phyloP scores from a whole-genome alignment of 2,797 vertebrate genomes.

The Myotis planiceps region DNA sequence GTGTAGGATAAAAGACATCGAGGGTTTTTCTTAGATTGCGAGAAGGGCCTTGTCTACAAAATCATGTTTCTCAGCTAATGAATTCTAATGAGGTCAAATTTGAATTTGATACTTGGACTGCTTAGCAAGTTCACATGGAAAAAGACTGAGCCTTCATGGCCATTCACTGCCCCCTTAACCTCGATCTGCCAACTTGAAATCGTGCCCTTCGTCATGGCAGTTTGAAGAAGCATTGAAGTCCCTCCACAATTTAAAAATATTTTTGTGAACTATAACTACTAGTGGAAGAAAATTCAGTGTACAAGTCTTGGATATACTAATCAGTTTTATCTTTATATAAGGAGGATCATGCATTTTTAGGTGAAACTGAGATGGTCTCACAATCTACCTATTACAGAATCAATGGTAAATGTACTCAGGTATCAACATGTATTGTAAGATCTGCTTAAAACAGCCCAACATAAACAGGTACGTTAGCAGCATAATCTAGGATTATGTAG shows the following conservation, averaged over 20 bases:
- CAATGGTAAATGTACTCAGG: neutral
- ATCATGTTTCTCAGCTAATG: constrained; percentile 14
- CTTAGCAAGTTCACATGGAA: neutral
- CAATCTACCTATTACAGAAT: neutral
- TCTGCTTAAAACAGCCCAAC: neutral
- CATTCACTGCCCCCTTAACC: neutral
- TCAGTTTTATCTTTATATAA: neutral
- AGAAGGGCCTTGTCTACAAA: constrained; percentile 23
- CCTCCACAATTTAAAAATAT: neutral
- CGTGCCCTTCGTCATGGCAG: neutral
- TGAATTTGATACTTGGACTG: constrained; percentile 9
- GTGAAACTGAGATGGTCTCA: neutral
- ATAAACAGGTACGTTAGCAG: neutral
- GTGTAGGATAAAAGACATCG: constrained; percentile 39
- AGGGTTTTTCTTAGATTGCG: constrained; percentile 74
- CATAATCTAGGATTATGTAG: constrained; percentile 3
- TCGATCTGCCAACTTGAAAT: neutral
- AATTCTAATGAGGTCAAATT: constrained; percentile 16
- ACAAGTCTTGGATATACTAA: neutral
- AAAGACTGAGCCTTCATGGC: neutral
- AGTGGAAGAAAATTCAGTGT: neutral
- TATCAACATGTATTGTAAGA: neutral
- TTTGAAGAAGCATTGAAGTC: neutral
- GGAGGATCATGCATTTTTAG: neutral
- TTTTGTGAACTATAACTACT: neutral